phyloP scores from a whole-genome alignment of 2,797 vertebrate species.

The Thalassophryne amazonica region DNA sequence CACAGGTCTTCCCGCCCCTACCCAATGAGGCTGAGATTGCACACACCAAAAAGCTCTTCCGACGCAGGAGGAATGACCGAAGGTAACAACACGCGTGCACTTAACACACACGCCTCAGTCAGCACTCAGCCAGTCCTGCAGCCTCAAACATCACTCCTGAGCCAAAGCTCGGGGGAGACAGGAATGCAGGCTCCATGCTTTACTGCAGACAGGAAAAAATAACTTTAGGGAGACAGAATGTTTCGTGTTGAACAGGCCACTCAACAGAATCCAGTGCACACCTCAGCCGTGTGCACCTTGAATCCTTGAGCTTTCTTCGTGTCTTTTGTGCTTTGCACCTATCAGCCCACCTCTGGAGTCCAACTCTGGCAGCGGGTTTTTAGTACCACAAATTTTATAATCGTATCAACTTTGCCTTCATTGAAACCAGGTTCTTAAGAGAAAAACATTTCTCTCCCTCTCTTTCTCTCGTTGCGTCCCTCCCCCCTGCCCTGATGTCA shows the following conservation, averaged over 20 bases:
- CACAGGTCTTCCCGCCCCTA: slow-evolving; percentile 88
- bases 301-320: background rate
- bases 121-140: slow-evolving; percentile 34
- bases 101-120: slow-evolving; percentile 17
- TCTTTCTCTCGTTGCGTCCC: slow-evolving; percentile 29
- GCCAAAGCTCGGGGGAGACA: slow-evolving; percentile 52
- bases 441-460: slow-evolving; percentile 12
- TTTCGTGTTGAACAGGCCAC: slow-evolving; percentile 24
- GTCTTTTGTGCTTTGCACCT: slow-evolving; percentile 3
- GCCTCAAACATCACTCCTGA: slow-evolving; percentile 40
- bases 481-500: slow-evolving; percentile 69
- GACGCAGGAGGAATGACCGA: slow-evolving; percentile 89
- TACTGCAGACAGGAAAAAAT: slow-evolving; percentile 31
- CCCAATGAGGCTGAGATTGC: slow-evolving; percentile 95
- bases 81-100: slow-evolving; percentile 78
- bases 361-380: slow-evolving; percentile 3
- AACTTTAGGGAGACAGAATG: slow-evolving; percentile 11
- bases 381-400: slow-evolving; percentile 29
- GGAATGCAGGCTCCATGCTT: slow-evolving; percentile 55
- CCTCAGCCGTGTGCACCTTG: slow-evolving; percentile 9
- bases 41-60: slow-evolving; percentile 96
- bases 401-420: slow-evolving; percentile 57
- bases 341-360: background rate
- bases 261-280: slow-evolving; percentile 3
- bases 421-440: slow-evolving; percentile 50